Conservation (phyloP, 2,797 vertebrate genomes). For the Apogon talboti region DNA sequence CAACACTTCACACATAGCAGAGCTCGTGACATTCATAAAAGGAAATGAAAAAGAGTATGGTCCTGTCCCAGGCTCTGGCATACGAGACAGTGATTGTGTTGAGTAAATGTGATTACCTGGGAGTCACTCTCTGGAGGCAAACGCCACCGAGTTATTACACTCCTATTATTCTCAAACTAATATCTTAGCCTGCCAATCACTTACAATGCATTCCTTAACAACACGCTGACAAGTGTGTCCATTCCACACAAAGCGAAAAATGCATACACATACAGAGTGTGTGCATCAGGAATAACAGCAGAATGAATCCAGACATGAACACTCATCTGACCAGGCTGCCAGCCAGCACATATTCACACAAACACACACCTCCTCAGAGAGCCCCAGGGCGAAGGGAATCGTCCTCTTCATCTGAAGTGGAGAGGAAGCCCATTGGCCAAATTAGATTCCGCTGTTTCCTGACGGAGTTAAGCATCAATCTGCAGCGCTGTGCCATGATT, state of each 20-base stretch:
- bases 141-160: constrained; percentile 70
- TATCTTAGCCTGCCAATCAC: constrained; percentile 74
- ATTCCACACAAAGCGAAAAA: constrained; percentile 6
- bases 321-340: constrained; percentile 23
- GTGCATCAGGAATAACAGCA: constrained; percentile 3
- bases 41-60: constrained; percentile 70
- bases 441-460: constrained; percentile 76
- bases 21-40: constrained; percentile 60
- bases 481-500: constrained; percentile 63
- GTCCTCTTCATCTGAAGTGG: constrained; percentile 73
- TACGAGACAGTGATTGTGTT: constrained; percentile 68
- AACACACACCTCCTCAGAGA: constrained; percentile 30
- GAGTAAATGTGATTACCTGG: constrained; percentile 75
- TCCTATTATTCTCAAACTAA: constrained; percentile 78
- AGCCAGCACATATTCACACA: constrained; percentile 45
- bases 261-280: constrained; percentile 3
- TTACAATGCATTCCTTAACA: constrained; percentile 57
- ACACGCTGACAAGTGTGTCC: constrained; percentile 47
- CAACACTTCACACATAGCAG: constrained; percentile 34
- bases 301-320: constrained; percentile 31
- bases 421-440: constrained; percentile 74
- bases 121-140: constrained; percentile 65
- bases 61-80: constrained; percentile 45
- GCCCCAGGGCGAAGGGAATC: constrained; percentile 57
- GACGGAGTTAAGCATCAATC: constrained; percentile 78